phyloP scores from a whole-genome alignment of 2,888 invertebrate genomes.

The Yponomeuta evonymella region DNA sequence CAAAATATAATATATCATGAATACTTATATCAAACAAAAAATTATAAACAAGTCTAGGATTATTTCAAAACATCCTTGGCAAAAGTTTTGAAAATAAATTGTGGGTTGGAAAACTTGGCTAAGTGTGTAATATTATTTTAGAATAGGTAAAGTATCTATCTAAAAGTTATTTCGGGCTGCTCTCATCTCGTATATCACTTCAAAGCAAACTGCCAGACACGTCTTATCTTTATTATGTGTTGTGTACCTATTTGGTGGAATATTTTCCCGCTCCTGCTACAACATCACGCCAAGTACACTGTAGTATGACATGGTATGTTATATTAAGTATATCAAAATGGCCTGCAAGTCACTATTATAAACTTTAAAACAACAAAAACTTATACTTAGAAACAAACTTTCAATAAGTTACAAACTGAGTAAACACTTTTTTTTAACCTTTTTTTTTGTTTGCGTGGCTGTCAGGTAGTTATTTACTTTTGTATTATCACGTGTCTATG shows the following conservation, averaged over 20 bases:
- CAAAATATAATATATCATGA: no score
- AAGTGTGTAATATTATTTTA: neutral
- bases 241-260: constrained; percentile 26
- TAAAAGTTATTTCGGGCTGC: constrained; percentile 45
- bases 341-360: no score
- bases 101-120: neutral
- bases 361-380: no score
- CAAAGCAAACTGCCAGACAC: constrained; percentile 46
- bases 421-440: neutral
- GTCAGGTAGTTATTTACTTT: neutral
- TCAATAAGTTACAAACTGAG: no score
- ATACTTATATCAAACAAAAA: no score
- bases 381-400: no score
- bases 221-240: constrained; percentile 54
- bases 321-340: neutral
- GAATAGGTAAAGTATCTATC: constrained; percentile 26
- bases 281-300: constrained; percentile 5
- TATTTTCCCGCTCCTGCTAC: constrained; percentile 20
- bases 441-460: neutral
- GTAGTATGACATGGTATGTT: neutral
- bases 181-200: constrained; percentile 51
- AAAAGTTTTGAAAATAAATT: neutral
- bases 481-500: constrained; percentile 26
- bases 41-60: no score
- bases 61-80: no score